These are phyloP conservation scores for Hydrophis major DNA, from an alignment of 2,797 vertebrate species.

Conservation along the genomic window DNA sequence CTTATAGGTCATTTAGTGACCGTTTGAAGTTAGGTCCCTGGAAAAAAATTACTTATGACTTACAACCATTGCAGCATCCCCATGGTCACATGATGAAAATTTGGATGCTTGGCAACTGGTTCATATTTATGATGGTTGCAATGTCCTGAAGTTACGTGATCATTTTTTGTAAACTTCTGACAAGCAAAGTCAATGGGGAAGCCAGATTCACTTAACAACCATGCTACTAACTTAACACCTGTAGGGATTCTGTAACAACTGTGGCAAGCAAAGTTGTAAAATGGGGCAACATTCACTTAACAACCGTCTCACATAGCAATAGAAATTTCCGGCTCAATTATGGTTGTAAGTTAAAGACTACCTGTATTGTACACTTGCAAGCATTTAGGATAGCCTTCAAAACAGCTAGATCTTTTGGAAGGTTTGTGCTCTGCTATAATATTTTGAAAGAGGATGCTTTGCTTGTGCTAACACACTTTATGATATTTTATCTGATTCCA, in stretches of 20 bases:
- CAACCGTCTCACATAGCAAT: not conserved
- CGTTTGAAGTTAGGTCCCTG: not conserved
- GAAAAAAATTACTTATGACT: not conserved
- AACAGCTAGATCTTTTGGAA: not conserved
- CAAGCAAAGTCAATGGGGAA: too few relatives aligned
- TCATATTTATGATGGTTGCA: too few relatives aligned
- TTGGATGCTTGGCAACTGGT: too few relatives aligned
- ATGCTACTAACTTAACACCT: too few relatives aligned
- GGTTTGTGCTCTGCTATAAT: not conserved
- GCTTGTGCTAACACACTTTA: not conserved
- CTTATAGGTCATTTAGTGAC: too few relatives aligned
- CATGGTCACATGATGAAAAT: too few relatives aligned
- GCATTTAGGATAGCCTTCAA: not conserved
- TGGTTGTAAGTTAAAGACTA: not conserved
- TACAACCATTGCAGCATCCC: too few relatives aligned
- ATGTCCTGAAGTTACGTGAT: too few relatives aligned
- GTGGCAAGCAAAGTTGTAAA: too few relatives aligned
- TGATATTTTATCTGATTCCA: not conserved
- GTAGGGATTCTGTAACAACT: too few relatives aligned
- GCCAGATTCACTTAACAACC: too few relatives aligned
- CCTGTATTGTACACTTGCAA: not conserved
- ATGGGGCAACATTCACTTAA: not conserved
- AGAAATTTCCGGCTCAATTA: not conserved
- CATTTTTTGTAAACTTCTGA: too few relatives aligned
- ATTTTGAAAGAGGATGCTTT: not conserved